Evolutionary conservation across 1,140 invertebrate genomes (phyloP).

Genomic region (Camponotus vicinus): DNA sequence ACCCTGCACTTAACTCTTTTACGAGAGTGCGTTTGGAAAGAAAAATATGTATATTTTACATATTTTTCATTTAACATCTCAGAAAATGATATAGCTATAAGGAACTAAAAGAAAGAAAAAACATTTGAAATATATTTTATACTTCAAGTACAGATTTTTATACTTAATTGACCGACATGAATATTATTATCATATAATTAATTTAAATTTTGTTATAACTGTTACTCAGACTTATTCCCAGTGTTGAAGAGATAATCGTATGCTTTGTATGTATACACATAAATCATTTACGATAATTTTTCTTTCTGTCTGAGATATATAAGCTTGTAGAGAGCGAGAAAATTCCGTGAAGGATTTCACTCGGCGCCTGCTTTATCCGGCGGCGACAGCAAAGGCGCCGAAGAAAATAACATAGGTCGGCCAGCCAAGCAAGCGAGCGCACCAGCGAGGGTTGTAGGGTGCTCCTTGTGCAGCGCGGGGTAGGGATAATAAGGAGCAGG

Average conservation of each 20-base stretch:
- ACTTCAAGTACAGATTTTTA: background rate
- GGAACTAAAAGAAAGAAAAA: background rate
- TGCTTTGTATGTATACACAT: background rate
- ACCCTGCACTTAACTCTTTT: conserved; percentile 33
- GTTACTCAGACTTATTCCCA: background rate
- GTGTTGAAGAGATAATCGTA: too few species aligned
- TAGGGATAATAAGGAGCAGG: conserved; percentile 78
- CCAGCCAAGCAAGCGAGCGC: conserved; percentile 35
- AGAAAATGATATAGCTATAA: background rate
- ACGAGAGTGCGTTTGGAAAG: background rate
- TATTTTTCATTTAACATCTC: conserved; percentile 28
- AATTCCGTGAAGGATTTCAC: conserved; percentile 46
- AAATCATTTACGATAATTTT: conserved; percentile 48
- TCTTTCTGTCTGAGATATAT: background rate
- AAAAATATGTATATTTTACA: background rate
- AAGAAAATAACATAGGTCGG: conserved; percentile 66
- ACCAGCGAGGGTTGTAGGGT: conserved; percentile 63
- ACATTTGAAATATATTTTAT: background rate
- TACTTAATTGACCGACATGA: background rate
- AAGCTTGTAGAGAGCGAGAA: conserved; percentile 29
- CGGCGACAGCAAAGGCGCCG: conserved; percentile 58
- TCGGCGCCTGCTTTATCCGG: conserved; percentile 39
- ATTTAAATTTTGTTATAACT: background rate
- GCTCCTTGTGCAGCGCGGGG: conserved; percentile 56
- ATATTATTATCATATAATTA: background rate